phyloP scores from a whole-genome alignment of 2,113 vertebrate genomes.

The Vireo altiloquus region DNA sequence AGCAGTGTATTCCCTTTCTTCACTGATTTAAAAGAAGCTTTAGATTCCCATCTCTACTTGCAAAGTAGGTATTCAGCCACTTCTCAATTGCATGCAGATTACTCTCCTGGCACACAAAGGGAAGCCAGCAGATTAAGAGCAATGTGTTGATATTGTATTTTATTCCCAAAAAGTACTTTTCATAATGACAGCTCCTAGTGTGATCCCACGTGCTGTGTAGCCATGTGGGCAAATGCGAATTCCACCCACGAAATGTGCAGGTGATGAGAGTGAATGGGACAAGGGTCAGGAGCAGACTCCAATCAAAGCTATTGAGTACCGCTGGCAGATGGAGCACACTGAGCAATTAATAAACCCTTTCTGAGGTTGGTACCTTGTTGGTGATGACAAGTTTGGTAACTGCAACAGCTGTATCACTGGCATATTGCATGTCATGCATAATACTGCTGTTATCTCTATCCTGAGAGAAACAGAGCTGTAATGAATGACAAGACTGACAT shows the following conservation, averaged over 20 bases:
- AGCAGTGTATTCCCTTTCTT: neutral
- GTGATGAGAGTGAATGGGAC: neutral
- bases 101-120: neutral
- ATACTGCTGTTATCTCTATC: neutral
- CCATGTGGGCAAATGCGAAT: neutral
- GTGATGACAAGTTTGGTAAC: neutral
- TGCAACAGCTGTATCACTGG: neutral
- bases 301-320: neutral
- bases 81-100: neutral
- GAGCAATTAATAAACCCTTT: slow-evolving; percentile 4
- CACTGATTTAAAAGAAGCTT: neutral
- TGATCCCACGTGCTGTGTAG: neutral
- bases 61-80: neutral
- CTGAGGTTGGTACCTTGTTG: neutral
- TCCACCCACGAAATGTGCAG: neutral
- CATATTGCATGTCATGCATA: neutral
- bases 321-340: neutral
- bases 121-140: neutral
- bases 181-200: neutral
- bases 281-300: neutral
- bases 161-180: neutral
- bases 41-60: neutral
- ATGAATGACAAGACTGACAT: neutral
- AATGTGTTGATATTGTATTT: neutral
- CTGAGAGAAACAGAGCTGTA: neutral